A percentile compares a stretch with the other conserved stretches of the same genome.
Evolutionary conservation across 2,797 vertebrate genomes (phyloP).

Genomic region (Pangasius macronema): DNA sequence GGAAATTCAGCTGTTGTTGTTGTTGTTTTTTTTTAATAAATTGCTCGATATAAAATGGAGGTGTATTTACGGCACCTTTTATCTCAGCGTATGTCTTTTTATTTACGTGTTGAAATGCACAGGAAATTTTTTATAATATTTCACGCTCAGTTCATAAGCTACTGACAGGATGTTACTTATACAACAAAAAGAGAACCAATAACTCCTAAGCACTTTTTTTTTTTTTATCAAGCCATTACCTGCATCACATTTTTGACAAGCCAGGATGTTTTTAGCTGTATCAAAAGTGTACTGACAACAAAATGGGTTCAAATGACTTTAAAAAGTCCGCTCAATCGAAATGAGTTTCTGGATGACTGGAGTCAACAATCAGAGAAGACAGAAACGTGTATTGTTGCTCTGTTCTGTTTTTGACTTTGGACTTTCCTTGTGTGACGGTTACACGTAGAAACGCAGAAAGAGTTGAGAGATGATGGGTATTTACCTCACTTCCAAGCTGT

Average conservation of each 20-base stretch:
- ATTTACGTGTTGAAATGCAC: conserved; percentile 39
- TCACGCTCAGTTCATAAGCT: conserved; percentile 19
- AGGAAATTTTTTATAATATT: conserved; percentile 35
- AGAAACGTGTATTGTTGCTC: conserved; percentile 54
- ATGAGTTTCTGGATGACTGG: conserved; percentile 63
- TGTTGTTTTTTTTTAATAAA: not conserved
- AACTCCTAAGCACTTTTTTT: conserved; percentile 12
- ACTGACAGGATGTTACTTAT: conserved; percentile 51
- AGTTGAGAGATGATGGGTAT: conserved; percentile 66
- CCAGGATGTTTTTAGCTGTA: conserved; percentile 47
- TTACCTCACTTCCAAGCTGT: conserved; percentile 57
- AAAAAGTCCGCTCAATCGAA: conserved; percentile 56
- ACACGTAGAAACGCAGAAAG: conserved; percentile 62
- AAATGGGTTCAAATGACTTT: conserved; percentile 61
- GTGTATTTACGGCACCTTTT: not conserved
- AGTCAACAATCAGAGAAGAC: conserved; percentile 57
- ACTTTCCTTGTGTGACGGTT: conserved; percentile 64
- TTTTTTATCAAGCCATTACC: conserved; percentile 50
- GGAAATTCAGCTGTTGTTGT: not conserved
- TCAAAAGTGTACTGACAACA: conserved; percentile 55
- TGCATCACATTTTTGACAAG: conserved; percentile 48
- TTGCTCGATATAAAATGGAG: not conserved
- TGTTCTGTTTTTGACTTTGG: conserved; percentile 58
- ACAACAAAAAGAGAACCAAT: conserved; percentile 15
- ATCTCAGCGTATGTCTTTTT: conserved; percentile 8